Percentiles rank a stretch among this genome's conserved stretches.
These are phyloP conservation scores for Benitochromis conjunctus DNA, from an alignment of 2,113 vertebrate species.

Conservation along the genomic window DNA sequence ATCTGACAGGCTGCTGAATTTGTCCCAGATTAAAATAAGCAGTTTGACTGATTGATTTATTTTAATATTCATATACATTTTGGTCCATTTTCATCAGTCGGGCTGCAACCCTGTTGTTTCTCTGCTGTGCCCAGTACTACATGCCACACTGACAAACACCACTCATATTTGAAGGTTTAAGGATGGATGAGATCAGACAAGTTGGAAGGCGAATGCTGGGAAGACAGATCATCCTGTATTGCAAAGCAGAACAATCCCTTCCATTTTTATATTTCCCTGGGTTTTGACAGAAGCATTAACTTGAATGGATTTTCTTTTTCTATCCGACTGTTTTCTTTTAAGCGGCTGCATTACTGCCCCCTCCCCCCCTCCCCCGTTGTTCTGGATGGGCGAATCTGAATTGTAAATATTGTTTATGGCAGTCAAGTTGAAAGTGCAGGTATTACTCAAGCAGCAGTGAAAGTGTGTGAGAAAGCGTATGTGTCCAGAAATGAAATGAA, in stretches of 20 bases:
- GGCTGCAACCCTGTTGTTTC: not conserved
- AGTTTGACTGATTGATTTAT: constrained; percentile 2
- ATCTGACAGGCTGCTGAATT: constrained; percentile 14
- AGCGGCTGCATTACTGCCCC: constrained; percentile 5
- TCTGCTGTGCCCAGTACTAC: not conserved
- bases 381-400: constrained; percentile 20
- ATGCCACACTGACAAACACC: not conserved
- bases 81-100: constrained; percentile 22
- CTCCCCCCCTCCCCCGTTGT: not conserved
- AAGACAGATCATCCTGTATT: not conserved
- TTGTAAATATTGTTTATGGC: constrained; percentile 34
- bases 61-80: constrained; percentile 1
- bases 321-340: constrained; percentile 9
- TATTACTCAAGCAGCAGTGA: constrained; percentile 29
- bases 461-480: not conserved
- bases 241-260: not conserved
- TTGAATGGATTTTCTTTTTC: not conserved
- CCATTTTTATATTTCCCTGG: not conserved
- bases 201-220: constrained; percentile 16
- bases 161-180: not conserved
- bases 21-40: constrained; percentile 6
- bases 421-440: constrained; percentile 5
- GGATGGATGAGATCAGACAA: constrained; percentile 36
- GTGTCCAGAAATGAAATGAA: constrained; percentile 16
- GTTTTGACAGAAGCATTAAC: not conserved